Conservation (phyloP, 2,113 vertebrate species). For the Varanus salvator region DNA sequence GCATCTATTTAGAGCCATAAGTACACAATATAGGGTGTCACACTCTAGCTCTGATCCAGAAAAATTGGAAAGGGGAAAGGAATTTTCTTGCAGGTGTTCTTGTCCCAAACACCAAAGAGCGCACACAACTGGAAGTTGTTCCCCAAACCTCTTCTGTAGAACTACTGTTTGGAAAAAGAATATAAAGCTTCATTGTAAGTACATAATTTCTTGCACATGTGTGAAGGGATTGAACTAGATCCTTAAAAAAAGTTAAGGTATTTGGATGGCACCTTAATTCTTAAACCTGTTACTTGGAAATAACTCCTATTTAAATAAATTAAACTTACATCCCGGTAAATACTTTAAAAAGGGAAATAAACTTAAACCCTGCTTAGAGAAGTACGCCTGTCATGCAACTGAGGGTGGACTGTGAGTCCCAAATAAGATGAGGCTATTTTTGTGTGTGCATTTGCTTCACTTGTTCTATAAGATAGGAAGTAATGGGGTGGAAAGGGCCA, state of each 20-base stretch:
- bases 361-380: neutral
- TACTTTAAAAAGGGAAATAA: neutral
- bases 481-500: neutral
- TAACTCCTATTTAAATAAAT: neutral
- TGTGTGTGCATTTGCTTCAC: neutral
- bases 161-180: neutral
- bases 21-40: neutral
- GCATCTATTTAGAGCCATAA: neutral
- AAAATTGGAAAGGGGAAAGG: neutral
- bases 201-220: neutral
- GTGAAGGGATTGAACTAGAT: neutral
- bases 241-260: neutral
- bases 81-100: neutral
- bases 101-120: neutral
- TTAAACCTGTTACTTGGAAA: neutral
- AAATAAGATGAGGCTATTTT: neutral
- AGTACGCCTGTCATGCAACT: neutral
- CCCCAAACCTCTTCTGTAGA: neutral
- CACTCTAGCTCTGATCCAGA: neutral
- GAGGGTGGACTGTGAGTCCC: neutral
- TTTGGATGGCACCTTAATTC: neutral
- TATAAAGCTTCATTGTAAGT: neutral
- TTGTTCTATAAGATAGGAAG: neutral
- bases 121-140: neutral
- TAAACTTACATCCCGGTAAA: neutral